Conservation (phyloP, 92 coral and sea anemone genomes). For the Siderastrea radians region DNA sequence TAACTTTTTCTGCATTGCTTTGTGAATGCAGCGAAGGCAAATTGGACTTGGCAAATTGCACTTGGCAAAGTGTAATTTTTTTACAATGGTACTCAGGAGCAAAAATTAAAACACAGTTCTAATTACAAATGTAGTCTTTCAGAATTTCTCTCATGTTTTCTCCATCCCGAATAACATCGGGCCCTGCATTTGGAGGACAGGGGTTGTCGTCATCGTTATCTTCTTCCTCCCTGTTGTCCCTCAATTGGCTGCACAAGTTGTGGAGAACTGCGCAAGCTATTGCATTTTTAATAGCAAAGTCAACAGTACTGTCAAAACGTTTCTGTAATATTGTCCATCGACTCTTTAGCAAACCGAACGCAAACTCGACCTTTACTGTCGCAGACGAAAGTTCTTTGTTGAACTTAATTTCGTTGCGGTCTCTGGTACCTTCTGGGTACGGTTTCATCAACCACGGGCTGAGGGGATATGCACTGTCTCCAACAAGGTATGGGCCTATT, state of each 20-base stretch:
- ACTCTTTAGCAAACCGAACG: constrained; percentile 38
- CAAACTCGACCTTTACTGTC: constrained; percentile 51
- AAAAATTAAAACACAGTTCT: too few species aligned
- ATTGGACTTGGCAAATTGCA: too few species aligned
- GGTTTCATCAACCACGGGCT: constrained; percentile 46
- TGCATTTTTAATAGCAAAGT: constrained; percentile 33
- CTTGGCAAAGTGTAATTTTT: too few species aligned
- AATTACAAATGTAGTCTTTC: constrained; percentile 30
- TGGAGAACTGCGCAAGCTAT: constrained; percentile 59
- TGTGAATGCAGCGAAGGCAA: too few species aligned
- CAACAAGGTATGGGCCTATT: constrained; percentile 14
- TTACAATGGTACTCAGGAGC: too few species aligned
- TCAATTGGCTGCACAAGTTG: constrained; percentile 30
- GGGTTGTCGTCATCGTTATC: constrained; percentile 26
- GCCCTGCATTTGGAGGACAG: constrained; percentile 21
- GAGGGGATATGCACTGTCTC: background rate
- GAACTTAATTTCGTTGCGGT: too few species aligned
- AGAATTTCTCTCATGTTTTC: constrained; percentile 58
- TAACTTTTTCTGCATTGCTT: too few species aligned
- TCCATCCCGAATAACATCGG: constrained; percentile 44
- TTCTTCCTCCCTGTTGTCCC: constrained; percentile 44
- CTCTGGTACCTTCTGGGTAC: constrained; percentile 56
- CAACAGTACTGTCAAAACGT: too few species aligned
- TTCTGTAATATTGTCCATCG: too few species aligned
- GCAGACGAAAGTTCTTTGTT: constrained; percentile 48